A percentile compares a stretch with the other conserved stretches of the same genome.
Conservation (phyloP, 1,140 invertebrate genomes). For the Lepidotrigona ventralis region DNA sequence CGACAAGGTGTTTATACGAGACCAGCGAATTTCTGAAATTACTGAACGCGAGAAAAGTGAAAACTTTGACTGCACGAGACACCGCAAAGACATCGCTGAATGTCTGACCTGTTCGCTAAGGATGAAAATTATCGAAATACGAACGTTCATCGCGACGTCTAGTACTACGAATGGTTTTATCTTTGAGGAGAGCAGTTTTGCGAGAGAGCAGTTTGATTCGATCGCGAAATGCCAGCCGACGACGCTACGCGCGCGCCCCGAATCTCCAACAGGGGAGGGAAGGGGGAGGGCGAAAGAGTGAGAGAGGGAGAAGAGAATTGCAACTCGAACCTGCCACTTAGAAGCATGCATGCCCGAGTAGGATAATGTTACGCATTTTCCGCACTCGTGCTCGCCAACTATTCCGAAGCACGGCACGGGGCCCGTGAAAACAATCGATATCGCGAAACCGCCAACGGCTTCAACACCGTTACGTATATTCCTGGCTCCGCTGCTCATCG, state of each 20-base stretch:
- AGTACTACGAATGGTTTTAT: neutral
- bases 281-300: neutral
- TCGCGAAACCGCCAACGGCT: conserved; percentile 44
- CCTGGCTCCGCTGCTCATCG: neutral
- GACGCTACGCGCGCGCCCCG: neutral
- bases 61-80: too few species aligned
- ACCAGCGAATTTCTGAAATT: too few species aligned
- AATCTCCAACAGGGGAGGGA: conserved; percentile 9
- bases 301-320: neutral
- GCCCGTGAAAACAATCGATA: conserved; percentile 50
- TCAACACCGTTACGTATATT: conserved; percentile 27
- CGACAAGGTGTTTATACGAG: too few species aligned
- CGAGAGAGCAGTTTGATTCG: neutral
- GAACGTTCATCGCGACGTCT: neutral
- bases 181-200: neutral
- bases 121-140: neutral
- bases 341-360: conserved; percentile 37
- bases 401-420: conserved; percentile 40
- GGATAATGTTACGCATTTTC: conserved; percentile 57
- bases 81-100: too few species aligned
- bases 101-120: too few species aligned
- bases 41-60: too few species aligned
- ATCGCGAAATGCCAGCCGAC: neutral
- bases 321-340: conserved; percentile 45
- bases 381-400: conserved; percentile 50